These are phyloP conservation scores for Raja brachyura DNA, from an alignment of 2,113 vertebrate genomes.

Conservation along the genomic window DNA sequence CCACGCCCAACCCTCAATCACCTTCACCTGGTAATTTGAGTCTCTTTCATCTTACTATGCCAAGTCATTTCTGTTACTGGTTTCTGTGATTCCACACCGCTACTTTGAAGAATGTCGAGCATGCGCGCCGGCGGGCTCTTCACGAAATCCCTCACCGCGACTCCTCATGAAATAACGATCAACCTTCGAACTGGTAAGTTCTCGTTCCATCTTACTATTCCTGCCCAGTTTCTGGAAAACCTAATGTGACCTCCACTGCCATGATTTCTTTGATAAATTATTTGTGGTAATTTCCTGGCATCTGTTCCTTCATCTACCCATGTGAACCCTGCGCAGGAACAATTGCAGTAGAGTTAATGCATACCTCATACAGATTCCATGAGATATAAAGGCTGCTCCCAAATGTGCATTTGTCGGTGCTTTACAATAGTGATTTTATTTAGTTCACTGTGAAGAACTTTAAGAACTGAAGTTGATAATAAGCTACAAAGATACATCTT, in stretches of 20 bases:
- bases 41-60: too few species aligned
- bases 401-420: neutral
- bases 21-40: too few species aligned
- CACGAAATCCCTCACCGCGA: too few species aligned
- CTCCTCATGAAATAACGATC: too few species aligned
- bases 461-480: neutral
- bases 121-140: too few species aligned
- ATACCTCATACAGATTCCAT: neutral
- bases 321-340: neutral
- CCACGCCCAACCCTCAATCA: too few species aligned
- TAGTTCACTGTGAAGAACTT: neutral
- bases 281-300: neutral
- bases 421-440: neutral
- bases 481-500: neutral
- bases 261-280: neutral
- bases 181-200: too few species aligned
- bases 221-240: neutral
- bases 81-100: too few species aligned
- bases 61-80: too few species aligned
- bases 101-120: too few species aligned
- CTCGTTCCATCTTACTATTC: too few species aligned
- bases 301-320: neutral
- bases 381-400: neutral
- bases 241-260: neutral
- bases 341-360: neutral